phyloP scores from a whole-genome alignment of 1,140 invertebrate species.

The Heliconius hermathena region DNA sequence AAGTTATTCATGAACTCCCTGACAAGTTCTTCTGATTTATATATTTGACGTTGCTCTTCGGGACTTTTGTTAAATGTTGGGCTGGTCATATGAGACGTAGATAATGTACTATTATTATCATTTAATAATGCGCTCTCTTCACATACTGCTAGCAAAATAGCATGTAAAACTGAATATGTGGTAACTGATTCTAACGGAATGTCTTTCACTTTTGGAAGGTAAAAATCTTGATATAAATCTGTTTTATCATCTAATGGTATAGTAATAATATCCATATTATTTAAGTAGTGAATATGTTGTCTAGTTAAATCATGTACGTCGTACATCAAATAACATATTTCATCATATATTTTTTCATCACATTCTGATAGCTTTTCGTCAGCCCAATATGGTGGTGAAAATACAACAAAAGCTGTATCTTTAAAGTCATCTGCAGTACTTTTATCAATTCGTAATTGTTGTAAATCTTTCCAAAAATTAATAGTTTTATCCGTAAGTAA shows the following conservation, averaged over 20 bases:
- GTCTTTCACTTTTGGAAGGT: constrained; percentile 57
- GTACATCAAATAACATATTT: constrained; percentile 78
- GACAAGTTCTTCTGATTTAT: constrained; percentile 58
- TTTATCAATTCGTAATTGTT: constrained; percentile 58
- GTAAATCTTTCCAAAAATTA: constrained; percentile 70
- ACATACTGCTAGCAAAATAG: constrained; percentile 69
- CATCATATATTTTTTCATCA: constrained; percentile 78
- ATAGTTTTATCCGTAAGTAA: constrained; percentile 56
- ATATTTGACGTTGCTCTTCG: constrained; percentile 44
- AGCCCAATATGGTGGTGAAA: constrained; percentile 68
- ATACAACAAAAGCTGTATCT: constrained; percentile 74
- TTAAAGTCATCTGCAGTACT: constrained; percentile 58
- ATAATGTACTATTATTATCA: constrained; percentile 21
- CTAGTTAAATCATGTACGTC: constrained; percentile 80
- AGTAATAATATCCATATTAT: constrained; percentile 74
- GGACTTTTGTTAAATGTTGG: constrained; percentile 27
- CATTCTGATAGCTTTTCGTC: constrained; percentile 53
- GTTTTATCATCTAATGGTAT: constrained; percentile 48
- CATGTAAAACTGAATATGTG: constrained; percentile 73
- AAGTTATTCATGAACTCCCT: constrained; percentile 59
- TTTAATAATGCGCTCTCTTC: constrained; percentile 46
- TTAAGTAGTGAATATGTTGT: constrained; percentile 77
- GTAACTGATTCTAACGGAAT: constrained; percentile 77
- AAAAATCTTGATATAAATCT: constrained; percentile 47
- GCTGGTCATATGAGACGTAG: not conserved